phyloP scores from a whole-genome alignment of 2,888 invertebrate species.

The Oligia fasciuncula region DNA sequence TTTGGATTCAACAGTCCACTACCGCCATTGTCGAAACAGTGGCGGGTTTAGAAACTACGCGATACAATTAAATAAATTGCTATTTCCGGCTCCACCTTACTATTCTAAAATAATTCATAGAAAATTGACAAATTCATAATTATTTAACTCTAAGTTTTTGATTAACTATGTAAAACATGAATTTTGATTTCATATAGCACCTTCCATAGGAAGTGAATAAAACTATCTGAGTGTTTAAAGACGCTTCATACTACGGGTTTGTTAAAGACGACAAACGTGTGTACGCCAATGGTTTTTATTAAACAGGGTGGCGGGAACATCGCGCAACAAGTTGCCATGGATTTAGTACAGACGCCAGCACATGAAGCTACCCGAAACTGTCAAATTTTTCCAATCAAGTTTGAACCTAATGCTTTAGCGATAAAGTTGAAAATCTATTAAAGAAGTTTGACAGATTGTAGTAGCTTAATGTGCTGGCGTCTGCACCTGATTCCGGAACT shows the following conservation, averaged over 20 bases:
- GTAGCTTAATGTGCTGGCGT: too few species aligned
- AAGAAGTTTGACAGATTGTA: too few species aligned
- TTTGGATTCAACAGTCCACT: constrained; percentile 38
- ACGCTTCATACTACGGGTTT: constrained; percentile 33
- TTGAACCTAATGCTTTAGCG: too few species aligned
- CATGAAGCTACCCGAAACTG: too few species aligned
- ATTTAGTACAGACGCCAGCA: neutral
- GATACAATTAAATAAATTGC: constrained; percentile 55
- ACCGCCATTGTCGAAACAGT: constrained; percentile 41
- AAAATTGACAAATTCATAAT: constrained; percentile 58
- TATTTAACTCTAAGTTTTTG: constrained; percentile 35
- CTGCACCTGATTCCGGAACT: neutral
- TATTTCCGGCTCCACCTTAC: constrained; percentile 49
- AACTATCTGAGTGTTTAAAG: constrained; percentile 51
- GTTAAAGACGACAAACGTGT: constrained; percentile 25
- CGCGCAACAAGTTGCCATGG: neutral
- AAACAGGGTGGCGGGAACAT: neutral
- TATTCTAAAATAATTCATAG: constrained; percentile 56
- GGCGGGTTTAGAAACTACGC: constrained; percentile 43
- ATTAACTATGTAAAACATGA: constrained; percentile 54
- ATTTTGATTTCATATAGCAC: constrained; percentile 73
- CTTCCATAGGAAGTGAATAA: constrained; percentile 78
- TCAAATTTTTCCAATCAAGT: too few species aligned
- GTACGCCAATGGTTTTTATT: neutral
- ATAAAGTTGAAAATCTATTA: too few species aligned